phyloP scores from a whole-genome alignment of 2,888 invertebrate species.

The Ariolimax columbianus region DNA sequence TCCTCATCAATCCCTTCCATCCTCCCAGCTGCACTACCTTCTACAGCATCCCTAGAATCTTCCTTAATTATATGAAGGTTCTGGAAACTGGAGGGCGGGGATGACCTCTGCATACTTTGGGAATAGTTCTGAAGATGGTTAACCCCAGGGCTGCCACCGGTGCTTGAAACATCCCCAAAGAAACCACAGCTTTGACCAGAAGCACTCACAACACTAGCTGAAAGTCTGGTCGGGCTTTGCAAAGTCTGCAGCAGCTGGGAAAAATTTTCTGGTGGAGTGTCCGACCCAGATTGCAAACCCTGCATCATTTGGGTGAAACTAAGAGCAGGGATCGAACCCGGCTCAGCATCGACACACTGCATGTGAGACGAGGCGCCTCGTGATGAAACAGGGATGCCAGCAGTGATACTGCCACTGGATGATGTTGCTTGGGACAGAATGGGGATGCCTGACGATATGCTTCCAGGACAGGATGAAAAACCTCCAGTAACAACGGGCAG shows the following conservation, averaged over 20 bases:
- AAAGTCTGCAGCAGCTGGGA: conserved; percentile 55
- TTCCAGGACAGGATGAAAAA: conserved; percentile 8
- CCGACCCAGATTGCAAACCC: conserved; percentile 55
- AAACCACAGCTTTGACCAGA: neutral
- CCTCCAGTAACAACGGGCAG: conserved; percentile 25
- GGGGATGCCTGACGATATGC: neutral
- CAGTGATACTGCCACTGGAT: conserved; percentile 37
- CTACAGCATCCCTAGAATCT: conserved; percentile 67
- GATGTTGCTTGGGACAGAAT: neutral
- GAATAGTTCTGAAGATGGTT: conserved; percentile 59
- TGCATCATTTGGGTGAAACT: conserved; percentile 53
- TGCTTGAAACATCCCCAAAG: conserved; percentile 23
- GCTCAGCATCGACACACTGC: conserved; percentile 34
- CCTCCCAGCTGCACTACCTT: conserved; percentile 37
- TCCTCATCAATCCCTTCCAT: conserved; percentile 53
- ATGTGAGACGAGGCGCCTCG: conserved; percentile 2
- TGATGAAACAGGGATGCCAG: conserved; percentile 24
- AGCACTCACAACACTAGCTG: neutral
- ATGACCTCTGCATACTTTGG: conserved; percentile 69
- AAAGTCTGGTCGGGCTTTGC: conserved; percentile 41
- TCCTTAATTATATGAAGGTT: conserved; percentile 79
- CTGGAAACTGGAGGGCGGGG: conserved; percentile 76
- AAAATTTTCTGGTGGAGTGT: conserved; percentile 64
- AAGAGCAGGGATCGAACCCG: conserved; percentile 35
- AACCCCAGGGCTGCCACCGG: neutral